phyloP scores from a whole-genome alignment of 2,113 vertebrate genomes.

The Hippocampus mohnikei region DNA sequence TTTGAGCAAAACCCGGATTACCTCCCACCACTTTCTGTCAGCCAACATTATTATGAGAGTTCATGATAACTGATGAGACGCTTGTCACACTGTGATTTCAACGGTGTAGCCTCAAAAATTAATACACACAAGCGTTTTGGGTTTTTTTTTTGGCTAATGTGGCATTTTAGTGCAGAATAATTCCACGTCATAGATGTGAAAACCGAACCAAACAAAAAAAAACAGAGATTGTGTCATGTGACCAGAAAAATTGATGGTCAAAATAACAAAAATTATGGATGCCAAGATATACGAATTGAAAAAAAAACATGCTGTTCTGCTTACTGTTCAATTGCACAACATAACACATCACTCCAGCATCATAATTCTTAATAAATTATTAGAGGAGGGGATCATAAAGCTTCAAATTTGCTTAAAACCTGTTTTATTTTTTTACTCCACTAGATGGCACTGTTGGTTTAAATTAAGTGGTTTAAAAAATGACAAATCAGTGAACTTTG shows the following conservation, averaged over 20 bases:
- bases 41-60: slow-evolving; percentile 42
- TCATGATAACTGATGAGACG: not conserved
- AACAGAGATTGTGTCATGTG: slow-evolving; percentile 11
- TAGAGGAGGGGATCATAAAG: too few species aligned
- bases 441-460: too few species aligned
- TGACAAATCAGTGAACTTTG: too few species aligned
- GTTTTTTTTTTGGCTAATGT: not conserved
- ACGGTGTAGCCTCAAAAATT: slow-evolving; percentile 55
- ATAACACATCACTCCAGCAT: too few species aligned
- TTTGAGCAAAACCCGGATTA: slow-evolving; percentile 6
- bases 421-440: too few species aligned
- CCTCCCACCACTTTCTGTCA: slow-evolving; percentile 48
- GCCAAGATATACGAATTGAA: not conserved
- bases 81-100: slow-evolving; percentile 58
- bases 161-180: not conserved
- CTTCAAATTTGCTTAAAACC: too few species aligned
- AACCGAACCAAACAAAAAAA: not conserved
- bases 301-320: too few species aligned
- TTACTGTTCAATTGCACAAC: too few species aligned
- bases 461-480: too few species aligned
- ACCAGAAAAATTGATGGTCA: slow-evolving; percentile 5
- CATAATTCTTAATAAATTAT: too few species aligned
- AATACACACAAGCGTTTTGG: not conserved
- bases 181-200: not conserved
- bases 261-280: slow-evolving; percentile 1